Percentiles rank a stretch among this genome's conserved stretches.
phyloP scores from a whole-genome alignment of 2,888 invertebrate genomes.

The Carcina quercana region DNA sequence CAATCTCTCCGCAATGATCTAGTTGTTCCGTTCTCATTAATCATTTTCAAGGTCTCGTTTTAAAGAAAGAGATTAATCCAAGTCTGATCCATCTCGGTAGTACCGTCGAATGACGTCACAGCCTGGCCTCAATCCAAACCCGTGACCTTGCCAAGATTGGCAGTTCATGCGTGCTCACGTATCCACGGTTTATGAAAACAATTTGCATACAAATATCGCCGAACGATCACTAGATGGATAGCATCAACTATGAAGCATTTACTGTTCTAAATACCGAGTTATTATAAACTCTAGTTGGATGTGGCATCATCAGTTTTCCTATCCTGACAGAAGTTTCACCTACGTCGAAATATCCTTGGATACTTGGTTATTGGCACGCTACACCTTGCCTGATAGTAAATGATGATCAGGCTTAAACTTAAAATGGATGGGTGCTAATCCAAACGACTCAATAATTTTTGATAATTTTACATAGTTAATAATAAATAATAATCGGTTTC shows the following conservation, averaged over 20 bases:
- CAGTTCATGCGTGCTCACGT: slow-evolving; percentile 43
- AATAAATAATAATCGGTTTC: too few species aligned
- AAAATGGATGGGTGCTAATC: too few species aligned
- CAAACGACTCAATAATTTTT: too few species aligned
- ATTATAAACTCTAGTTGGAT: slow-evolving; percentile 10
- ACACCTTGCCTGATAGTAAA: too few species aligned
- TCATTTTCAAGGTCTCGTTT: slow-evolving; percentile 31
- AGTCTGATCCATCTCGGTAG: slow-evolving; percentile 32
- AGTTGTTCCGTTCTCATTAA: slow-evolving; percentile 8
- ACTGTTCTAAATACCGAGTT: neutral
- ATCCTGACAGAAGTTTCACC: too few species aligned
- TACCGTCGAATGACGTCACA: slow-evolving; percentile 28
- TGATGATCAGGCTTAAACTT: too few species aligned
- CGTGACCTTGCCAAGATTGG: slow-evolving; percentile 47
- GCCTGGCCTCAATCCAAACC: slow-evolving; percentile 52
- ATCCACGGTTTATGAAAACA: slow-evolving; percentile 45
- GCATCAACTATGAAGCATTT: slow-evolving; percentile 9
- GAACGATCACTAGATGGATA: slow-evolving; percentile 30
- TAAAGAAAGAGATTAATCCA: slow-evolving; percentile 25
- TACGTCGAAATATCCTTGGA: too few species aligned
- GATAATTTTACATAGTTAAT: too few species aligned
- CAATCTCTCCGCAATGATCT: too few species aligned
- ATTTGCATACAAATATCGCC: slow-evolving; percentile 49
- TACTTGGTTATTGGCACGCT: too few species aligned
- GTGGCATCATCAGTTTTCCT: too few species aligned